These are phyloP conservation scores for Forbesichthys agassizii DNA, from an alignment of 2,113 vertebrate species.

Conservation along the genomic window DNA sequence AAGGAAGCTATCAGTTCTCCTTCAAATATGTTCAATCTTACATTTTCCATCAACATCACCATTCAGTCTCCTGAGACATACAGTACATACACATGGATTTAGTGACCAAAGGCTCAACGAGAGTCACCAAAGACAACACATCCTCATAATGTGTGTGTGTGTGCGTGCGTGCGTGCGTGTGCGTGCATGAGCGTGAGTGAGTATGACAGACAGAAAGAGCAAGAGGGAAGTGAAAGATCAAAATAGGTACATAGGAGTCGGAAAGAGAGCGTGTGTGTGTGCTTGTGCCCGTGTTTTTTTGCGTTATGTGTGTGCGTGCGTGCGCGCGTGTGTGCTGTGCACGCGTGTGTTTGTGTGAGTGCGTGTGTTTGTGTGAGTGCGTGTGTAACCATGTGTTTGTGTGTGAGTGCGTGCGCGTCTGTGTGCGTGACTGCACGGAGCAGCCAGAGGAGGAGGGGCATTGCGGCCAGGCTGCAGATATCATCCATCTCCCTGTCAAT, in stretches of 20 bases:
- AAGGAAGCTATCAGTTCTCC: conserved; percentile 40
- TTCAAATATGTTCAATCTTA: conserved; percentile 50
- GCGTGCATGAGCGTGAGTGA: conserved; percentile 31
- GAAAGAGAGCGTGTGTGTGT: conserved; percentile 21
- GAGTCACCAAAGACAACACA: conserved; percentile 42
- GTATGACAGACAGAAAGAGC: conserved; percentile 17
- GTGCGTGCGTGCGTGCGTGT: conserved; percentile 32
- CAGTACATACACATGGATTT: conserved; percentile 53
- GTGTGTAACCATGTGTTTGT: conserved; percentile 14
- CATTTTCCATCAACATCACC: too few species aligned
- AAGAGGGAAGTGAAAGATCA: conserved; percentile 21
- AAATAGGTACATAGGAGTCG: background rate
- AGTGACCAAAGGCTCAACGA: conserved; percentile 53
- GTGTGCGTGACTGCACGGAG: conserved; percentile 20
- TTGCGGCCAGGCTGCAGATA: conserved; percentile 83
- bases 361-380: conserved; percentile 26
- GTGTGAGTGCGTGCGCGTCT: conserved; percentile 11
- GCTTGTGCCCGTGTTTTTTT: conserved; percentile 14
- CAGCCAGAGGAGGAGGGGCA: conserved; percentile 37
- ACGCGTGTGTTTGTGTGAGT: conserved; percentile 11
- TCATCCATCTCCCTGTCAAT: conserved; percentile 97
- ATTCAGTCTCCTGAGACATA: background rate
- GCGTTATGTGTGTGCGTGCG: conserved; percentile 10
- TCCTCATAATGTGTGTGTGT: conserved; percentile 34
- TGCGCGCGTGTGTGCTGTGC: conserved; percentile 11